Evolutionary conservation across 2,888 invertebrate genomes (phyloP).

Genomic region (Dendrolimus houi): DNA sequence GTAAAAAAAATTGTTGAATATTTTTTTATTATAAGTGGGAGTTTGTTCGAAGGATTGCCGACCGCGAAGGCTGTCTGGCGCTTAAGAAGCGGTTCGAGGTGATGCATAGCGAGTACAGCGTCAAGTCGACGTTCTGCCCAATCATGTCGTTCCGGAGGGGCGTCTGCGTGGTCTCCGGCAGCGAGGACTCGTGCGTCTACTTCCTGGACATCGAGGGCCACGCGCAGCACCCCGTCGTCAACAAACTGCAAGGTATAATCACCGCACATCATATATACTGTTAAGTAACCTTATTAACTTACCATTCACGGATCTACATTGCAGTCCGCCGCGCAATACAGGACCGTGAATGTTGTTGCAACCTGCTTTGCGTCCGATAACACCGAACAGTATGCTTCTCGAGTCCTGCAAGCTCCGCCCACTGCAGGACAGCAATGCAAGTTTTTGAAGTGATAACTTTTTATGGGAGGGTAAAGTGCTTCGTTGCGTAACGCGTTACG

Average conservation of each 20-base stretch:
- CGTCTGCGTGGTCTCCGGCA: slow-evolving; percentile 86
- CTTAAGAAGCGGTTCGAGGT: slow-evolving; percentile 81
- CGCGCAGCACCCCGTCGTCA: slow-evolving; percentile 71
- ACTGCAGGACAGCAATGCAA: too few species aligned
- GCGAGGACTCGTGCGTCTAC: slow-evolving; percentile 87
- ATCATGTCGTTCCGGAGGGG: slow-evolving; percentile 89
- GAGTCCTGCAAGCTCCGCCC: too few species aligned
- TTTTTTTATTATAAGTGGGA: background rate
- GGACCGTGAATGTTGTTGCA: background rate
- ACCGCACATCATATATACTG: background rate
- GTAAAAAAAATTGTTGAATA: too few species aligned
- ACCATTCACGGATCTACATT: too few species aligned
- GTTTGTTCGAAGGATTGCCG: slow-evolving; percentile 67
- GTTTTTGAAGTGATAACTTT: too few species aligned
- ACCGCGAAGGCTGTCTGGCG: slow-evolving; percentile 80
- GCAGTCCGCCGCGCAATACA: background rate
- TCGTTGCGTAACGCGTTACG: too few species aligned
- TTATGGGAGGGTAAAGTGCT: too few species aligned
- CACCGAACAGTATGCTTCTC: too few species aligned
- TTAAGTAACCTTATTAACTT: too few species aligned
- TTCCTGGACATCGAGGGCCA: slow-evolving; percentile 84
- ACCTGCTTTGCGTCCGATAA: too few species aligned
- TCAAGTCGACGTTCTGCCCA: slow-evolving; percentile 89
- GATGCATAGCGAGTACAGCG: slow-evolving; percentile 74
- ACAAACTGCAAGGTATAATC: slow-evolving; percentile 71